phyloP scores from a whole-genome alignment of 2,113 vertebrate genomes.

The Lepisosteus osseus region DNA sequence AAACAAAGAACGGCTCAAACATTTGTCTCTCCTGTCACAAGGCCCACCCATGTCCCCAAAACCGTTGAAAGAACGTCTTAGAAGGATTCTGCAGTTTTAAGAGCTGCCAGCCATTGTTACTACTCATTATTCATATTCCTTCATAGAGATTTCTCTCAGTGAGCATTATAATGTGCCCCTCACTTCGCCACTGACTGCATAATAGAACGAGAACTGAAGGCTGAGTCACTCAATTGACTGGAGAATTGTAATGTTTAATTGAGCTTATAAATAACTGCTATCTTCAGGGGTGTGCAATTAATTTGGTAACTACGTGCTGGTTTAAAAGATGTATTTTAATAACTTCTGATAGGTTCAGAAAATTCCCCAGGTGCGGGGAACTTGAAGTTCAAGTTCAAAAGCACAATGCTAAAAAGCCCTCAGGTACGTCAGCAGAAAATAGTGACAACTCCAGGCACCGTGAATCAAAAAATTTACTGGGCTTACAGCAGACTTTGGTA shows the following conservation, averaged over 20 bases:
- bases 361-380: too few relatives aligned
- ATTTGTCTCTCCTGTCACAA: neutral
- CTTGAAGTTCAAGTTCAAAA: neutral
- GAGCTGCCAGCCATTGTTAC: constrained; percentile 5
- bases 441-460: neutral
- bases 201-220: neutral
- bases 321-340: neutral
- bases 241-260: neutral
- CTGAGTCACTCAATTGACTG: constrained; percentile 9
- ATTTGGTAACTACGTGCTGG: neutral
- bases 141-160: too few relatives aligned
- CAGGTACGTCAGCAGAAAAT: neutral
- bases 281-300: constrained; percentile 1
- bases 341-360: neutral
- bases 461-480: too few relatives aligned
- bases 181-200: neutral
- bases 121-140: neutral
- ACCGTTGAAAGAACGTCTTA: constrained; percentile 10
- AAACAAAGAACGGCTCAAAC: constrained; percentile 7
- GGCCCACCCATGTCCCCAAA: neutral
- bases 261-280: neutral
- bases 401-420: neutral
- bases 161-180: too few relatives aligned
- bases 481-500: neutral
- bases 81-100: constrained; percentile 38